Base-by-base conservation (phyloP, 2,113 vertebrate genomes). In the Xenopus laevis region DNA sequence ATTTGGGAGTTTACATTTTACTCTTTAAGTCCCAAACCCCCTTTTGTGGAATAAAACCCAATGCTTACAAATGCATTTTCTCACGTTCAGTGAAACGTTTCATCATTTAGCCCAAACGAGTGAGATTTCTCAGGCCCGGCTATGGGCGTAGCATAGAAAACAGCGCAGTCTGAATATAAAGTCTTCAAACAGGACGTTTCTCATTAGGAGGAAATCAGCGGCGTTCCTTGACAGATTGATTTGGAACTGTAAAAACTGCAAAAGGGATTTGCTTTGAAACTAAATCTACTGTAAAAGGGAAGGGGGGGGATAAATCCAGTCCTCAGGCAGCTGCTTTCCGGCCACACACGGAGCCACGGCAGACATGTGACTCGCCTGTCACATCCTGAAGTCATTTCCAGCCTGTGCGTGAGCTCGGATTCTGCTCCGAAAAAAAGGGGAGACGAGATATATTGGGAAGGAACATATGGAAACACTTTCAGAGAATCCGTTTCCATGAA, bases 381-480 rank as follows among this genome's bases (percentile, higher is more conserved):
- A 92, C 88, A 92, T 91, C 89, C 88, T 90, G 90, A 89, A 92
- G 88, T 88, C 90, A 92, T 92, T 93, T 91, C 88, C 92, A 92
- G 89, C 84, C 86, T 86, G 78, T 87, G 89, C 88, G 87, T 86
- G 87, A 90, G 91, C 93, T 91, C 93, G 90, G 88, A 91, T 91
- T 94, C 91, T 93, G 93, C 95, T 94, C 93, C 92, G 91, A 40
- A 40, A 40, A 40, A 40, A 40, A 20, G 1, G 15, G 15, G 50
- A 58, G 65, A 75, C 27, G 87, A 91, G 93, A 94, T 95, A 95
- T 95, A 98, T 96, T 94, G 93, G 94, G 90, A 94, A 92, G 91
- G 88, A 91, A 94, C 96, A 99, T 98, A 96, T 98, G 96, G 96
- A 97, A 98, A 92, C 95, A 94, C 94, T 98, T 98, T 96, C 88